Conservation (phyloP, 2,888 invertebrate species). For the Oscheius sp. region DNA sequence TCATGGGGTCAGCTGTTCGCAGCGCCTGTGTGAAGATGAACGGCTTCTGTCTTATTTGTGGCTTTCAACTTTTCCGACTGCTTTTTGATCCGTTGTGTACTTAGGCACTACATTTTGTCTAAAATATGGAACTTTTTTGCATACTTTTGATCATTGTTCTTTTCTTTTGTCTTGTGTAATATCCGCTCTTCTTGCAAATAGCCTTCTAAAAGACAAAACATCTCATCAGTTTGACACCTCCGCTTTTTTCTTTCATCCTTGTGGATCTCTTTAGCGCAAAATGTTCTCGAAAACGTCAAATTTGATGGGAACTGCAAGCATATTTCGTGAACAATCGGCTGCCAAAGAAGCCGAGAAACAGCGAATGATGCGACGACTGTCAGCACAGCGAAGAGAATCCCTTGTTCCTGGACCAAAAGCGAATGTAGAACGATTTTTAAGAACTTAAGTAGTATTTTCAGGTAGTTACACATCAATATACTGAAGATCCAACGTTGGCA, state of each 20-base stretch:
- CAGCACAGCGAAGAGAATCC: slow-evolving; percentile 39
- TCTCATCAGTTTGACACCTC: slow-evolving; percentile 7
- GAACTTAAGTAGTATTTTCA: slow-evolving; percentile 31
- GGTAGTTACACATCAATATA: slow-evolving; percentile 69
- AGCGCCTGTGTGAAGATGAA: too few species aligned
- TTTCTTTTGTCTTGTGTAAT: too few species aligned
- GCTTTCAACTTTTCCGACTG: too few species aligned
- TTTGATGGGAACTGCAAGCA: slow-evolving; percentile 41
- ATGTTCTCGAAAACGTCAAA: slow-evolving; percentile 55
- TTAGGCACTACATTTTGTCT: too few species aligned
- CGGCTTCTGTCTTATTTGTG: too few species aligned
- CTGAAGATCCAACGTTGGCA: slow-evolving; percentile 79
- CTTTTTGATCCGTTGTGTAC: too few species aligned
- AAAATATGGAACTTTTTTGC: too few species aligned
- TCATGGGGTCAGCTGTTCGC: too few species aligned
- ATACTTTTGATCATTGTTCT: too few species aligned
- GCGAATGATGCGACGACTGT: slow-evolving; percentile 29
- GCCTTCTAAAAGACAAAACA: slow-evolving; percentile 10
- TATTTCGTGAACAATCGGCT: slow-evolving; percentile 33
- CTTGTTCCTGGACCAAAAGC: slow-evolving; percentile 34
- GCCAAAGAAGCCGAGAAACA: slow-evolving; percentile 32
- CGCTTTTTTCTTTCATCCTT: background rate
- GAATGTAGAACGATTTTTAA: slow-evolving; percentile 28
- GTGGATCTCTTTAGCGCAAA: background rate
- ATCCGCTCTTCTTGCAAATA: too few species aligned